These are phyloP conservation scores for Bellardia bayeri DNA, from an alignment of 2,888 invertebrate species.

Conservation along the genomic window DNA sequence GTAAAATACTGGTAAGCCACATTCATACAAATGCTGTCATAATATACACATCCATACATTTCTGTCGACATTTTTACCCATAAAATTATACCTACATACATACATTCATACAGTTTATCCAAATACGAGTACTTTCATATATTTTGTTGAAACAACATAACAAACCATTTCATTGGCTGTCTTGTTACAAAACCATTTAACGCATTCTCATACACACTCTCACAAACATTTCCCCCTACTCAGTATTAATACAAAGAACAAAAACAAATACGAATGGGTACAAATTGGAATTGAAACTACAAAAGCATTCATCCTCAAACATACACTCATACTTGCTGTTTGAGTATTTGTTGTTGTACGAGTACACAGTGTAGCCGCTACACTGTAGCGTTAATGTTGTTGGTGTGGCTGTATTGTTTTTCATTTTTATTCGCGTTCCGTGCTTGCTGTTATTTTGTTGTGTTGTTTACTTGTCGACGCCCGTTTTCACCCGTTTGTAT, in stretches of 20 bases:
- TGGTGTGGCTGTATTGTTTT: constrained; percentile 50
- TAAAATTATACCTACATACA: constrained; percentile 60
- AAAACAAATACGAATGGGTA: constrained; percentile 23
- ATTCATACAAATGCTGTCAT: constrained; percentile 74
- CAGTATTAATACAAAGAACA: background rate
- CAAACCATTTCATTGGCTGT: constrained; percentile 82
- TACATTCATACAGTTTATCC: constrained; percentile 47
- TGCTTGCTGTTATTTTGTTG: constrained; percentile 41
- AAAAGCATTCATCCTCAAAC: constrained; percentile 10
- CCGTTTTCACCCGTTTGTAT: constrained; percentile 68
- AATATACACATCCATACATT: constrained; percentile 66
- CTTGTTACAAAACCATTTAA: constrained; percentile 60
- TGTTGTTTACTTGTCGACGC: constrained; percentile 75
- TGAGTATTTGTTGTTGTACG: constrained; percentile 22
- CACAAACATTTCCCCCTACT: constrained; percentile 70
- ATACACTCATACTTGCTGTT: constrained; percentile 12
- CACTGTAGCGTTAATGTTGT: background rate
- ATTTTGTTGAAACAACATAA: constrained; percentile 68
- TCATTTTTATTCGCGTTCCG: constrained; percentile 60
- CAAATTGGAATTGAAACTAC: constrained; percentile 63
- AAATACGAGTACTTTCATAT: constrained; percentile 27
- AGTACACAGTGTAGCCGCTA: constrained; percentile 19
- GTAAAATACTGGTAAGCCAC: constrained; percentile 76
- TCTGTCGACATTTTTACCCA: constrained; percentile 42
- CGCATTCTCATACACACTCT: constrained; percentile 72